These are phyloP conservation scores for Oreochromis mossambicus DNA, from an alignment of 2,797 vertebrate species.

Conservation along the genomic window DNA sequence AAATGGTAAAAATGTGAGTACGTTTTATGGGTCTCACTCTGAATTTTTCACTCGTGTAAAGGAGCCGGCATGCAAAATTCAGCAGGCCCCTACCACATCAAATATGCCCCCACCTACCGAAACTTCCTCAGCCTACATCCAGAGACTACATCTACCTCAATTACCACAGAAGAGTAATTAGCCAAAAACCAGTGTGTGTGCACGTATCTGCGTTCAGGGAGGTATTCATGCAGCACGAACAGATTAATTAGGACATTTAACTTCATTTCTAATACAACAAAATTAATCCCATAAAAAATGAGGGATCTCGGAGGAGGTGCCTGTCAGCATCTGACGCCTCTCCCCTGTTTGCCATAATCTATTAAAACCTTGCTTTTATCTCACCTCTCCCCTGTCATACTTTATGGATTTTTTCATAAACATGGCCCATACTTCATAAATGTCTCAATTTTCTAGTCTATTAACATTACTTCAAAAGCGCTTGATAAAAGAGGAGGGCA, in stretches of 20 bases:
- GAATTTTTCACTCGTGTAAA: constrained; percentile 42
- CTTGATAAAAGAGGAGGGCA: constrained; percentile 96
- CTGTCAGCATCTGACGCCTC: constrained; percentile 87
- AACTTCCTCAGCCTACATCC: constrained; percentile 52
- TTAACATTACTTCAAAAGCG: constrained; percentile 98
- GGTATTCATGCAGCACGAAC: constrained; percentile 83
- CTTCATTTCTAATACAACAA: constrained; percentile 91
- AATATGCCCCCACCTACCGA: constrained; percentile 24
- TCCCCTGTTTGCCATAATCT: constrained; percentile 89
- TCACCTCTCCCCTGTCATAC: constrained; percentile 91
- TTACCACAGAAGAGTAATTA: constrained; percentile 84
- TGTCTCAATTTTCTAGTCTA: constrained; percentile 99
- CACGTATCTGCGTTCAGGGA: constrained; percentile 50
- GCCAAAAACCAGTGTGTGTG: constrained; percentile 69
- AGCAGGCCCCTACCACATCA: constrained; percentile 14
- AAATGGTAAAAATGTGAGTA: constrained; percentile 45
- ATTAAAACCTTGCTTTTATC: constrained; percentile 97
- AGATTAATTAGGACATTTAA: constrained; percentile 96
- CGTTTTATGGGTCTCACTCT: constrained; percentile 47
- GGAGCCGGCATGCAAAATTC: constrained; percentile 45
- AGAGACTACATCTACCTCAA: constrained; percentile 64
- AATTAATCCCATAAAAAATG: constrained; percentile 94
- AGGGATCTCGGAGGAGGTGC: constrained; percentile 86
- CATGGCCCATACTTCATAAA: constrained; percentile 99
- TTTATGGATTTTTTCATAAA: constrained; percentile 99